Conservation (phyloP, 2,797 vertebrate species). For the Sebastes matsubarae region DNA sequence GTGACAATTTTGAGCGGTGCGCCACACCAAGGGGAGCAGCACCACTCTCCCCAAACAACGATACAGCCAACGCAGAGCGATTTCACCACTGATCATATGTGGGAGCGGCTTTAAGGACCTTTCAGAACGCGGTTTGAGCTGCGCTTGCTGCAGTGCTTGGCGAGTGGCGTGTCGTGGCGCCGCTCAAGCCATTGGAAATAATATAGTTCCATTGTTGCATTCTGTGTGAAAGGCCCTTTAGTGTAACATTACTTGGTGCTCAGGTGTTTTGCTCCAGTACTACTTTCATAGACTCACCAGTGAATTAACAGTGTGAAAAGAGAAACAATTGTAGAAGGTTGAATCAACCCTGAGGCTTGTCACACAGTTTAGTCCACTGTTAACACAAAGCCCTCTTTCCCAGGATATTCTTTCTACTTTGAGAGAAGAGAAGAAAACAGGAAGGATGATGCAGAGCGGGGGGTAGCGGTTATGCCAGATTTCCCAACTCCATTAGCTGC, state of each 20-base stretch:
- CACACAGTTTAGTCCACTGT: conserved; percentile 35
- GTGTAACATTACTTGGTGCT: not conserved
- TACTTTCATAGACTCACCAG: not conserved
- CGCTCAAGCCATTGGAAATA: too few species aligned
- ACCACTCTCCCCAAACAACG: too few species aligned
- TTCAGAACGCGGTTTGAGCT: too few species aligned
- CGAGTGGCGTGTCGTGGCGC: too few species aligned
- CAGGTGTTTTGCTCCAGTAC: not conserved
- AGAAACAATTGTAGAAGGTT: conserved; percentile 32
- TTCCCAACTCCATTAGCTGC: conserved; percentile 36
- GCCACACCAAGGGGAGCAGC: too few species aligned
- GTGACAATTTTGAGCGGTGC: too few species aligned
- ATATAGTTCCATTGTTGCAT: too few species aligned
- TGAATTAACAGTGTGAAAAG: conserved; percentile 41
- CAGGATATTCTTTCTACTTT: conserved; percentile 31
- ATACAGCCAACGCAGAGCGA: too few species aligned
- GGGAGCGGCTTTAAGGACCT: too few species aligned
- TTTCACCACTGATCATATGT: too few species aligned
- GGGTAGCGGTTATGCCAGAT: not conserved
- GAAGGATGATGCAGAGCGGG: not conserved
- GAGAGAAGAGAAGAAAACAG: not conserved
- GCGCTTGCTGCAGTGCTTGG: too few species aligned
- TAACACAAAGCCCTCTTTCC: conserved; percentile 37
- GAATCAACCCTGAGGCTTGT: conserved; percentile 43
- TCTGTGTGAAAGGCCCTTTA: too few species aligned